Evolutionary conservation across 2,888 invertebrate genomes (phyloP), one percentile per base, ranked within the genome.

Genomic region (Drymonia ruficornis): DNA sequence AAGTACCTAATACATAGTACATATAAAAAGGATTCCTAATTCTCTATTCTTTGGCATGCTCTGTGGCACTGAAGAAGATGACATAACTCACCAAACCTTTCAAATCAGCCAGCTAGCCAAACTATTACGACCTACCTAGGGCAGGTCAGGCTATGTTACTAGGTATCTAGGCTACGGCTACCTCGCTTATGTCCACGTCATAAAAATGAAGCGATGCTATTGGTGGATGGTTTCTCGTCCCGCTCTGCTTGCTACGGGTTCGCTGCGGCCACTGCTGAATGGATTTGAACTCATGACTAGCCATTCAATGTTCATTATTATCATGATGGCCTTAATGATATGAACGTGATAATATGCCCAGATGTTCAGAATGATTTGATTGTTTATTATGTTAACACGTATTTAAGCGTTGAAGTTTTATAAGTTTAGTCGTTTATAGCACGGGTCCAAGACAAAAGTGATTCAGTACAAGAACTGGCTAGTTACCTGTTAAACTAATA

Each of bases 311-410:
- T 11, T n/a, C n/a, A 36, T n/a, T n/a, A 36, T 36, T 36, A 36
- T 36, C 36, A n/a, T 5, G 16, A 40, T 40, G 16, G 7, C 40
- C 40, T 40, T 8, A 16, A 11, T 40, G 16, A 16, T 28, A 15
- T 15, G 15, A 28, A 45, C 45, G 45, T 45, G 45, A 45, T 45
- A 45, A 28, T 28, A 45, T 45, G 45, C 5, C 7, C 13, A 36
- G 36, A 36, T 36, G 36, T 36, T 36, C 11, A 36, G 16, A 40
- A 16, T 15, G 8, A 40, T 40, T 40, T 40, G 9, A 15, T 16
- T 40, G 11, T 40, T 40, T 40, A 11, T 40, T 40, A 8, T 16
- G 9, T 40, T 15, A 40, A 16, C 15, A 40, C 40, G 40, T 40
- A 36, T 16, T 40, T 16, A 11, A 31, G 31, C 31, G 31, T 31